Evolutionary conservation across 2,888 invertebrate species (phyloP).

Genomic region (Aleiodes testaceus): DNA sequence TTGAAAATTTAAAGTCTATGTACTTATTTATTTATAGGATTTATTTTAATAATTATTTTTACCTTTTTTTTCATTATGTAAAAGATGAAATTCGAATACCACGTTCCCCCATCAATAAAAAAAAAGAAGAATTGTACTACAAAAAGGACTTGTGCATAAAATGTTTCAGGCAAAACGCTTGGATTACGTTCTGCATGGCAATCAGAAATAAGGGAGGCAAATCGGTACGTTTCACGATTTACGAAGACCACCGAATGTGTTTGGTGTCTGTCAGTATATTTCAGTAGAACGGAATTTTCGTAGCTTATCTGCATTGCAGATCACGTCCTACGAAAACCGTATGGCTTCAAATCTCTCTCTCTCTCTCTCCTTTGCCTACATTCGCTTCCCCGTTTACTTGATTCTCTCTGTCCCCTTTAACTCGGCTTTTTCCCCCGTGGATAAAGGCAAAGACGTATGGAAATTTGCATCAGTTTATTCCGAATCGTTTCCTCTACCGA

Average conservation of each 20-base stretch:
- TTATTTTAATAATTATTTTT: too few species aligned
- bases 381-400: not conserved
- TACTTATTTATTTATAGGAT: constrained; percentile 11
- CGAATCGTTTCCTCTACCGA: constrained; percentile 67
- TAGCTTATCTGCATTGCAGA: constrained; percentile 70
- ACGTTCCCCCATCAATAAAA: not conserved
- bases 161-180: constrained; percentile 8
- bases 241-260: constrained; percentile 47
- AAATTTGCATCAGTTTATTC: constrained; percentile 69
- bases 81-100: too few species aligned
- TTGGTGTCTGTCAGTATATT: constrained; percentile 54
- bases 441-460: constrained; percentile 69
- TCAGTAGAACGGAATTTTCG: constrained; percentile 55
- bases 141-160: not conserved
- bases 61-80: too few species aligned
- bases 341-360: constrained; percentile 17
- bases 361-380: constrained; percentile 5
- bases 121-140: not conserved
- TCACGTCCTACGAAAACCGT: constrained; percentile 61
- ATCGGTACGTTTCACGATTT: constrained; percentile 41
- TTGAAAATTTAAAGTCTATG: not conserved
- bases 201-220: constrained; percentile 31
- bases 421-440: constrained; percentile 48
- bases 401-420: not conserved
- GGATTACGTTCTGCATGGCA: constrained; percentile 32